phyloP scores from a whole-genome alignment of 1,140 invertebrate genomes.

The Ostrea edulis region DNA sequence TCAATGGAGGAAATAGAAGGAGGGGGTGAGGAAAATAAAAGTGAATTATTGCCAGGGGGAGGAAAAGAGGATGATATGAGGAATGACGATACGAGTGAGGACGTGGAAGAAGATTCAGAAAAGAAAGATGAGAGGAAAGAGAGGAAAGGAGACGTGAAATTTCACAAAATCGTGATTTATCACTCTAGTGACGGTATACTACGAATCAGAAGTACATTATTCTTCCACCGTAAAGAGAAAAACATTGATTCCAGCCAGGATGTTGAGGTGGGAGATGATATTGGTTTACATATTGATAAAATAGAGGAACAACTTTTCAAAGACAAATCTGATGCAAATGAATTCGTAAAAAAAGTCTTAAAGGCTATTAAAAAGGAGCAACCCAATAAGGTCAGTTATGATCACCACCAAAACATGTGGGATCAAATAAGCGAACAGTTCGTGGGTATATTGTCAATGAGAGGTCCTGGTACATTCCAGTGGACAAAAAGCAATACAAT shows the following conservation, averaged over 20 bases:
- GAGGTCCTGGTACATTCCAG: neutral
- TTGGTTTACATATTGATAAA: neutral
- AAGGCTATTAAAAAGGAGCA: neutral
- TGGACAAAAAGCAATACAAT: neutral
- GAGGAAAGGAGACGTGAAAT: neutral
- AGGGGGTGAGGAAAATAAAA: neutral
- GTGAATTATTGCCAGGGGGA: neutral
- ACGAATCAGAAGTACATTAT: neutral
- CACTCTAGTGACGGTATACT: neutral
- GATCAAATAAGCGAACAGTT: neutral
- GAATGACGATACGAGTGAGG: neutral
- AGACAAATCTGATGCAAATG: neutral
- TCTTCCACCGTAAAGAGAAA: neutral
- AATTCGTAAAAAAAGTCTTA: neutral
- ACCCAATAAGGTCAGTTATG: neutral
- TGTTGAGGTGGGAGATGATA: neutral
- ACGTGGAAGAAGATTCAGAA: neutral
- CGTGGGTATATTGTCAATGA: neutral
- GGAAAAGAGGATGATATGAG: neutral
- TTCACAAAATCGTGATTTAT: neutral
- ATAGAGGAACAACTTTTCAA: neutral
- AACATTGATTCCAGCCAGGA: neutral
- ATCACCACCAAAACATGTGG: neutral
- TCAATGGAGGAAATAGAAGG: neutral
- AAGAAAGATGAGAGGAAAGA: neutral